Conservation (phyloP, 2,797 vertebrate species). For the Crypturellus tataupa region DNA sequence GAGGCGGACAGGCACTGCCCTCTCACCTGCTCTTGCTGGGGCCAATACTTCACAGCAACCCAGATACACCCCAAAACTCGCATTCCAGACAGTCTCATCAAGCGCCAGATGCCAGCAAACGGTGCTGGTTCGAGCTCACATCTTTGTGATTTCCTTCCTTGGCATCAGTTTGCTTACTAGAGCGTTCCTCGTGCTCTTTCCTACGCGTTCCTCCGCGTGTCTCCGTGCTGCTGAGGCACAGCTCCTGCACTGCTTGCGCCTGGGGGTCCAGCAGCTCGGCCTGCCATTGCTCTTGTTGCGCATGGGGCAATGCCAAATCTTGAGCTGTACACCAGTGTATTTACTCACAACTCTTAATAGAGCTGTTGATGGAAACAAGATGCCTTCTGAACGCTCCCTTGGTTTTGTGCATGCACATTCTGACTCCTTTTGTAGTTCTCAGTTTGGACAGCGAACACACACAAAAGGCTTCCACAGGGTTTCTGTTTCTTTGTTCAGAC, state of each 20-base stretch:
- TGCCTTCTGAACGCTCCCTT: neutral
- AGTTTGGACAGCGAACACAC: neutral
- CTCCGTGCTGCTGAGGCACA: slow-evolving; percentile 17
- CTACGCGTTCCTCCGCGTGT: neutral
- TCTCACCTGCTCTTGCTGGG: rapidly evolving
- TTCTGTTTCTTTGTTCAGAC: neutral
- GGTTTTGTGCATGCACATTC: neutral
- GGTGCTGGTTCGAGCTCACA: rapidly evolving
- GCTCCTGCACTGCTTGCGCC: neutral
- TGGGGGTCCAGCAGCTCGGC: neutral
- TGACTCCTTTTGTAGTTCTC: neutral
- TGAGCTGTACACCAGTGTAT: neutral
- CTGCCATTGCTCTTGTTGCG: neutral
- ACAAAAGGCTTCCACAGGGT: neutral
- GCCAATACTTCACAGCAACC: neutral
- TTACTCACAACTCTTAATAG: neutral
- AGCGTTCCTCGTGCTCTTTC: neutral
- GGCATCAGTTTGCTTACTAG: neutral
- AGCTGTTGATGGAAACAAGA: neutral
- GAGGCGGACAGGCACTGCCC: rapidly evolving
- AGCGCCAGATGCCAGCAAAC: neutral
- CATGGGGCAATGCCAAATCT: slow-evolving; percentile 25
- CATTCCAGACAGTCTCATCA: neutral
- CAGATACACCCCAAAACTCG: neutral
- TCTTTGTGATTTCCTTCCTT: neutral